Base-by-base conservation (phyloP, 2,113 vertebrate genomes). In the Rhipidura dahli region DNA sequence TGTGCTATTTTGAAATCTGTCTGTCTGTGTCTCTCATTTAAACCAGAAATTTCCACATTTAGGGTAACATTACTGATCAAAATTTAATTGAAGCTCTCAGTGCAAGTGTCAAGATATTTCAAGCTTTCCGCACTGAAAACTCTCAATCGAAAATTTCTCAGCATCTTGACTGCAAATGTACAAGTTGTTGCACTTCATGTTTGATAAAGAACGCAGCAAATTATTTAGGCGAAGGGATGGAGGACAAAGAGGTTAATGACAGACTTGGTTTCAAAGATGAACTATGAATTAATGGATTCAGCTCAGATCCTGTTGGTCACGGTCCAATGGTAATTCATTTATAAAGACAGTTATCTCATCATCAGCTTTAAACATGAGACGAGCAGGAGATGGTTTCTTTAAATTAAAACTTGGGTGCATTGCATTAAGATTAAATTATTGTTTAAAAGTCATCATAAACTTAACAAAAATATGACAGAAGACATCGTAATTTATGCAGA, bases 201-300 rank as follows among this genome's bases (percentile, higher is more conserved):
- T 90, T 95, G 66, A 95, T 88, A 94, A 91, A 90, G 50, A 91
- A 87, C 1, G 9, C 31, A 57, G 16, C 26, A 85, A 87, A 87
- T 91, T 94, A 79, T 96, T 88, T 93, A 66, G 65, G 59, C 3
- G 2, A 91, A 89, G 23, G 10, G 24, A 92, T 59, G 45, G 59
- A 95, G 68, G 53, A 94, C 83, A 87, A 80, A 94, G 94, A 97
- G 84, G 91, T 96, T 96, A 96, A 96, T 93, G 53, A 79, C 33
- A 95, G 77, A 75, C 84, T 95, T 89, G 27, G 45, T 93, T 95
- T 96, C 75, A 56, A 96, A 96, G 95, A 97, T 85, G 79, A 93
- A 71, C 83, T 49, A 53, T 2, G 40, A 89, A 94, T 95, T 95
- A 92, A 96, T 60, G 68, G 35, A 73, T 94, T 96, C 64, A 83